phyloP scores from a whole-genome alignment of 2,888 invertebrate species.

The Trichacis sp. region DNA sequence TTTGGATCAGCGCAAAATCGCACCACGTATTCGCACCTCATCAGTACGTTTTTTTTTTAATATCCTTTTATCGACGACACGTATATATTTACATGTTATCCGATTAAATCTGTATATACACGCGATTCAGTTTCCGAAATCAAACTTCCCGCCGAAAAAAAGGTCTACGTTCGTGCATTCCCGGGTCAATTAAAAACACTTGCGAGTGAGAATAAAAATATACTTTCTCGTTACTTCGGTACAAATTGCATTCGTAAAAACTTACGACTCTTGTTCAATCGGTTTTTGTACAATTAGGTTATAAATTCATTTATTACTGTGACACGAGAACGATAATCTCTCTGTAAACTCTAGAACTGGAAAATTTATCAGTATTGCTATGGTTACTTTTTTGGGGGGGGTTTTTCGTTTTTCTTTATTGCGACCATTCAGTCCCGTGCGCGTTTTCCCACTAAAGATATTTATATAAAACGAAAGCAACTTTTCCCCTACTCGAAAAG shows the following conservation, averaged over 20 bases:
- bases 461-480: too few relatives aligned
- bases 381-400: not conserved
- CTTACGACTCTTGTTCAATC: not conserved
- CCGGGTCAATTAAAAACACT: not conserved
- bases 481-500: not conserved
- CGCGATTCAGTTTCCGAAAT: conserved; percentile 16
- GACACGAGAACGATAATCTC: not conserved
- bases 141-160: not conserved
- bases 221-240: not conserved
- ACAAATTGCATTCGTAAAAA: not conserved
- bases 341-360: not conserved
- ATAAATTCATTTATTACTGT: conserved; percentile 3
- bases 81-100: conserved; percentile 30
- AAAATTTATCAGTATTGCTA: conserved; percentile 2
- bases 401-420: conserved; percentile 2
- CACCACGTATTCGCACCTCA: conserved; percentile 39
- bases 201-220: not conserved
- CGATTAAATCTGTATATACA: conserved; percentile 30
- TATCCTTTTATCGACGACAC: conserved; percentile 25
- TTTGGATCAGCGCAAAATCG: conserved; percentile 16
- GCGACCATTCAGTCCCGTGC: conserved; percentile 1
- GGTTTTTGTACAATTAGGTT: not conserved
- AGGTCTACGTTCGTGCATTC: conserved; percentile 1
- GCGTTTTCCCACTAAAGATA: not conserved
- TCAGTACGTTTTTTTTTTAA: conserved; percentile 29